Conservation (phyloP, 2,888 invertebrate genomes). For the Drosophila greeni region DNA sequence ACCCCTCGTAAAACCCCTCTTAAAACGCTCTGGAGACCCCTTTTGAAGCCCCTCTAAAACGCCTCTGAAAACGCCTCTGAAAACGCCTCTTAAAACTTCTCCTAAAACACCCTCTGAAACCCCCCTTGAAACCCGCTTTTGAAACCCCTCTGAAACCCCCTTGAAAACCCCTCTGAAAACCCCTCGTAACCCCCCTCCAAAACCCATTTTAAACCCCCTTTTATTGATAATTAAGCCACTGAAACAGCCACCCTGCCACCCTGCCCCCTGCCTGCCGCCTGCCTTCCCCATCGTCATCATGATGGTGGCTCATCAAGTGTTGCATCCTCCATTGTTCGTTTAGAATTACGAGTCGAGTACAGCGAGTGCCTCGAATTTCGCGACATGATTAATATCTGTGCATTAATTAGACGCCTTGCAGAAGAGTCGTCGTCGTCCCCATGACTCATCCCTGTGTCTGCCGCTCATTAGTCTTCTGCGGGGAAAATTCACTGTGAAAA, state of each 20-base stretch:
- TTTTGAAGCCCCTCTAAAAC: too few relatives aligned
- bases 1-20: too few relatives aligned
- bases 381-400: conserved; percentile 58
- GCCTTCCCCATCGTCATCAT: background rate
- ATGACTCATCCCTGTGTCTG: conserved; percentile 6
- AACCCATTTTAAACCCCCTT: too few relatives aligned
- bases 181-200: too few relatives aligned
- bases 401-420: conserved; percentile 58
- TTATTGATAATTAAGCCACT: conserved; percentile 45
- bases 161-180: too few relatives aligned
- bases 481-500: conserved; percentile 29
- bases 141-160: too few relatives aligned
- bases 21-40: too few relatives aligned
- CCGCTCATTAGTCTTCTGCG: conserved; percentile 51
- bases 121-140: too few relatives aligned
- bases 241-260: conserved; percentile 2
- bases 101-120: too few relatives aligned
- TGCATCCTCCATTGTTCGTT: conserved; percentile 42
- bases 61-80: too few relatives aligned
- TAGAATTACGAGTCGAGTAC: conserved; percentile 34
- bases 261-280: too few relatives aligned
- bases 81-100: too few relatives aligned
- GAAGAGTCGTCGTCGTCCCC: background rate
- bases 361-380: conserved; percentile 39
- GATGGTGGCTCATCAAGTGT: conserved; percentile 13